Base-by-base conservation (phyloP, 2,113 vertebrate genomes). In the Eira barbara region DNA sequence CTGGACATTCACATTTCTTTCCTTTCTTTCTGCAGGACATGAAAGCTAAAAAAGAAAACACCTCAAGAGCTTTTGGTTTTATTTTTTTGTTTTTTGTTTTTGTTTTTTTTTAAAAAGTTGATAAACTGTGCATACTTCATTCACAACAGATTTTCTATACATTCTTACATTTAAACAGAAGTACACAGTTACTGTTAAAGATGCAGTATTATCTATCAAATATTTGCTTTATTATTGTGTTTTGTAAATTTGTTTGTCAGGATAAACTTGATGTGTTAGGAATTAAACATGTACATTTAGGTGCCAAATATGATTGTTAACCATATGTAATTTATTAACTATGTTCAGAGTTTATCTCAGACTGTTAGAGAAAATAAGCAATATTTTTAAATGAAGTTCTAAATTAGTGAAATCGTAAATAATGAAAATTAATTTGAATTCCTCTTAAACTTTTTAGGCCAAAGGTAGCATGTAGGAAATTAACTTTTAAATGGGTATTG, bases 11-110 rank as follows among this genome's bases (percentile, higher is more conserved):
- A 98, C 97, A 95, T 98, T 97, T 98, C 96, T 98, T 98, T 98
- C 98, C 98, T 99, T 99, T 98, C 98, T 99, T 98, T 98, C 98
- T 99, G 98, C 98, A 99, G 98, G 98, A 98, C 98, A 98, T 98
- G 98, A 99, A 98, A 99, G 98, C 98, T 99, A 97, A 97, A 98
- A 98, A 98, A 97, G 97, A 98, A 98, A 97, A 97, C 97, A 98
- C 97, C 97, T 98, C 97, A 97, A 98, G 98, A 98, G 96, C 89
- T 98, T 98, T 98, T 93, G 10, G 93, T 95, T 92, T 97, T 98
- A 95, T 74, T 97, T 95, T 98, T 98, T 98, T 92, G 4, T 82
- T 96, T 92, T 95, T 98, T 95, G 80, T 97, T 95, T 98, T 97
- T 97, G 82, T 91, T 63, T 95, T 98, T 91, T 96, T 97, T 96